These are phyloP conservation scores for Harmothoe impar DNA, from an alignment of 2,888 invertebrate genomes.

Conservation along the genomic window DNA sequence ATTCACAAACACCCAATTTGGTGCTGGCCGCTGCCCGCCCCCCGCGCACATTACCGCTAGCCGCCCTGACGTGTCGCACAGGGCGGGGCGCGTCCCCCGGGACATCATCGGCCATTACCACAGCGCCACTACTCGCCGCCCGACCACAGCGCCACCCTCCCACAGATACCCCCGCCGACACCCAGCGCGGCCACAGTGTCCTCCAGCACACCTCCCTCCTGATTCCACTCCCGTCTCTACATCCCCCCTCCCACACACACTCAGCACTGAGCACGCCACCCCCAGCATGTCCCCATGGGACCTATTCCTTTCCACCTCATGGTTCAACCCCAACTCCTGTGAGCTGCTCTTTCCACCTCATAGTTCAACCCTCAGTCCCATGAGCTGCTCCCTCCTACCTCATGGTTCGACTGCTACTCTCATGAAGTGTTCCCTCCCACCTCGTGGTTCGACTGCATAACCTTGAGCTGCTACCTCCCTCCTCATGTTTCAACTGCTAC, in stretches of 20 bases:
- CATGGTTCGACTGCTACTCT: no score
- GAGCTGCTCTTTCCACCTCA: neutral
- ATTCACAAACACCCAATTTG: conserved; percentile 58
- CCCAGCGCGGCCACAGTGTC: neutral
- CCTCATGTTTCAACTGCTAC: neutral
- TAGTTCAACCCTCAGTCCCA: neutral
- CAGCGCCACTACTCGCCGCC: neutral
- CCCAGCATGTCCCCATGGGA: neutral
- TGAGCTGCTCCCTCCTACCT: neutral
- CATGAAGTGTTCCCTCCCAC: no score
- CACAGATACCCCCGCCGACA: neutral
- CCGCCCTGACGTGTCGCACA: neutral
- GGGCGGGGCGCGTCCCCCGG: neutral
- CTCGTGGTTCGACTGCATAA: neutral
- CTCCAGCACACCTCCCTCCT: neutral
- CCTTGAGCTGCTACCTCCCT: neutral
- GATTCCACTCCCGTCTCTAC: neutral
- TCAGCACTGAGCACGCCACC: neutral
- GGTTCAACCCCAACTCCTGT: neutral
- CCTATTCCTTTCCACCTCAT: neutral
- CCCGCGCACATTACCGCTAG: conserved; percentile 7
- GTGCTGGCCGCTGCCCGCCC: neutral
- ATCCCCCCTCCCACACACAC: neutral
- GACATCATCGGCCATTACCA: conserved; percentile 38
- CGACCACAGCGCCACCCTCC: neutral